Evolutionary conservation across 1,140 invertebrate genomes (phyloP).

Genomic region (Drosophila melanogaster): DNA sequence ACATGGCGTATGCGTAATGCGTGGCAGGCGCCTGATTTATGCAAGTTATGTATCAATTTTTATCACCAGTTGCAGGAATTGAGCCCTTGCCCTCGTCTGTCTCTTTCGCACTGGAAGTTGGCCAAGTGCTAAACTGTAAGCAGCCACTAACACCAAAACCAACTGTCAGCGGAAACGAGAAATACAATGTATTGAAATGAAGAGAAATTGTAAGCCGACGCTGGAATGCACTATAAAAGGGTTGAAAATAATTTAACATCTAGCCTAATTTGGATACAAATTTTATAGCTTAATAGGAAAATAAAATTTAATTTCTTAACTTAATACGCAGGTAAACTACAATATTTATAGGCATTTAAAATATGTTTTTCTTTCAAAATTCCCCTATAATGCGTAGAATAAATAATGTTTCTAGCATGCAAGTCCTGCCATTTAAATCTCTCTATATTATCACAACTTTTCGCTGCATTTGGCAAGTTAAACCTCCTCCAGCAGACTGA

Average conservation of each 20-base stretch:
- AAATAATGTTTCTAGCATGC: not conserved
- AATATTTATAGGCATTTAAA: not conserved
- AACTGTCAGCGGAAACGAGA: constrained; percentile 29
- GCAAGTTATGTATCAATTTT: constrained; percentile 82
- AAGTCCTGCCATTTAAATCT: not conserved
- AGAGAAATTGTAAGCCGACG: not conserved
- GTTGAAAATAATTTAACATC: not conserved
- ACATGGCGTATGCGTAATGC: constrained; percentile 72
- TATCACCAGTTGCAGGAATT: constrained; percentile 79
- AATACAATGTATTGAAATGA: constrained; percentile 6
- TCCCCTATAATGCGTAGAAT: not conserved
- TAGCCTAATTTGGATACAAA: not conserved
- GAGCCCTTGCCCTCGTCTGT: constrained; percentile 22
- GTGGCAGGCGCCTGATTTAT: constrained; percentile 73
- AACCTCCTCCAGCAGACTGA: not conserved
- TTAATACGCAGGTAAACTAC: not conserved
- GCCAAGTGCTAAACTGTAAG: constrained; percentile 80
- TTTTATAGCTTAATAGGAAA: not conserved
- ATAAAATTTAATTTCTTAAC: no score
- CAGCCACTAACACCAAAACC: constrained; percentile 54
- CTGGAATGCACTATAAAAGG: constrained; percentile 5
- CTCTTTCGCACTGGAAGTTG: constrained; percentile 15
- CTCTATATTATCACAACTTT: constrained; percentile 21
- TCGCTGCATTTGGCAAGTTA: constrained; percentile 10
- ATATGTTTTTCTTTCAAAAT: not conserved